A percentile compares a stretch with the other conserved stretches of the same genome.
phyloP scores from a whole-genome alignment of 2,113 vertebrate genomes.

The Gnathonemus echidnorhynchus region DNA sequence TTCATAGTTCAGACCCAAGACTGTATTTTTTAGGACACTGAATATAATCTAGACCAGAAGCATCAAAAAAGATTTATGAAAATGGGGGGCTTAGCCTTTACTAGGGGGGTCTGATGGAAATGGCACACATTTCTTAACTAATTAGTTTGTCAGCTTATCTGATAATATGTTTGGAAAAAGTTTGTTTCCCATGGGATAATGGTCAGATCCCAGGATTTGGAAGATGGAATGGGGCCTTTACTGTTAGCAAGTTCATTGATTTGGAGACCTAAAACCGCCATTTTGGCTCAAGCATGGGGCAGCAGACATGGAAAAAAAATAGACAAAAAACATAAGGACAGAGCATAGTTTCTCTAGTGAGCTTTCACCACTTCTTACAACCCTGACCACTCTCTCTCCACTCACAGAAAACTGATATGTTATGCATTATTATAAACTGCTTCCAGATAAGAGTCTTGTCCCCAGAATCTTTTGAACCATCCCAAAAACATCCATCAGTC shows the following conservation, averaged over 20 bases:
- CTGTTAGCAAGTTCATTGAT: not conserved
- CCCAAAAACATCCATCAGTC: too few species aligned
- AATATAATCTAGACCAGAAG: not conserved
- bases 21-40: not conserved
- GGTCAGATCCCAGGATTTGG: not conserved
- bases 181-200: not conserved
- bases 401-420: not conserved
- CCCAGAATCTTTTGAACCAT: not conserved
- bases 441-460: not conserved
- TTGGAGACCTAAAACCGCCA: not conserved
- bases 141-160: not conserved
- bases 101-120: not conserved
- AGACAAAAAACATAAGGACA: not conserved
- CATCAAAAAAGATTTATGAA: not conserved
- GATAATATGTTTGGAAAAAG: not conserved
- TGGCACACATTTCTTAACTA: not conserved
- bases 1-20: not conserved
- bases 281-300: not conserved
- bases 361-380: not conserved
- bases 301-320: not conserved
- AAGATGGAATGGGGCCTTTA: not conserved
- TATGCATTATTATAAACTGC: not conserved
- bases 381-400: not conserved
- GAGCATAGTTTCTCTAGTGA: not conserved
- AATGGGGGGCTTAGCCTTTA: not conserved